Conservation (phyloP, 2,113 vertebrate species). For the Alethe diademata region DNA sequence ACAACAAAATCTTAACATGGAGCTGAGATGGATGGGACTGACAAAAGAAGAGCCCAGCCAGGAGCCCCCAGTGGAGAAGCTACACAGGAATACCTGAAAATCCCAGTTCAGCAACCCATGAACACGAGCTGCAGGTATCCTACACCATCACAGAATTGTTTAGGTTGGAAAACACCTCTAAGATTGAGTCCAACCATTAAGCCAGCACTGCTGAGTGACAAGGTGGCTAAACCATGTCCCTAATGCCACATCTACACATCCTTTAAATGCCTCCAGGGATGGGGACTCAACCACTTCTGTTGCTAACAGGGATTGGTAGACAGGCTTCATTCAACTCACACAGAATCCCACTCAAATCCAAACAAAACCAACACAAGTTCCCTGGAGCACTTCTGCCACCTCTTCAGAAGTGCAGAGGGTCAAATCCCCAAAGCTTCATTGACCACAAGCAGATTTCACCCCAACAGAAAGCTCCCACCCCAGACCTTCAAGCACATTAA, state of each 20-base stretch:
- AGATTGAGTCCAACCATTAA: background rate
- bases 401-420: background rate
- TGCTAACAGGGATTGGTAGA: background rate
- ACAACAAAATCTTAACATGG: background rate
- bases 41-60: too few relatives aligned
- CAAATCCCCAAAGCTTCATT: background rate
- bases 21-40: background rate
- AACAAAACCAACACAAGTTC: background rate
- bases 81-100: background rate
- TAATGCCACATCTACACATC: fast-evolving
- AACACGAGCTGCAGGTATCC: background rate
- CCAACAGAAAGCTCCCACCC: background rate
- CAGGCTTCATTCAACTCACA: background rate
- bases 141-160: background rate
- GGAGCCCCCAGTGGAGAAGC: background rate
- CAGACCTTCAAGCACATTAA: background rate
- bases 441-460: background rate
- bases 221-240: background rate
- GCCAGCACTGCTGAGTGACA: background rate
- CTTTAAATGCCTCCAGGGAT: background rate
- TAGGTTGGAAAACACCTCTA: background rate
- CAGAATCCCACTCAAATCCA: background rate
- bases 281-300: background rate
- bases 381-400: background rate
- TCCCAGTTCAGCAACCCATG: background rate